Base-by-base conservation (phyloP, 2,888 invertebrate genomes). In the Blastobasis adustella region DNA sequence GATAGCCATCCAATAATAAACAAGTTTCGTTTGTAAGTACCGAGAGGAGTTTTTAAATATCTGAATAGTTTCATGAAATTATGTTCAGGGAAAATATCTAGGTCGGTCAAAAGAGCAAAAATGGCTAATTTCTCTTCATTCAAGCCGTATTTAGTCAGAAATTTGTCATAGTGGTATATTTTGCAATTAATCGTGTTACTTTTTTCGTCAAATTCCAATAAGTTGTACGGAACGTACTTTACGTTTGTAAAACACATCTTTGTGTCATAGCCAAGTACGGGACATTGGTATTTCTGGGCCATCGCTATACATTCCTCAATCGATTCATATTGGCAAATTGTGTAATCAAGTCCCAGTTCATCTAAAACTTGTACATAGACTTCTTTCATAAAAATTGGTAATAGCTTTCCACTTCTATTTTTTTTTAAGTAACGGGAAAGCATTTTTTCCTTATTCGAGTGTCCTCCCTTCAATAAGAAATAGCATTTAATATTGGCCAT, bases 381-480 rank as follows among this genome's bases (percentile, higher is more conserved):
- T 4, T 67, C 60, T 43, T 60, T 69, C 50, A 58, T 54, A 5
- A 76, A 58, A 5, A 68, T 8, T 4, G 75, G 74, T 6, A 41
- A 4, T 5, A 45, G 44, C 37, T 43, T 10, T 4, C 36, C 8
- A 23, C n/a, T n/a, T n/a, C 5, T 10, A 9, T 36, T 6, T 48
- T 1, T 4, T 42, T 6, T 10, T 6, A 43, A 45, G 40, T 23
- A 36, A 45, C 10, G 36, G 1, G 23, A 23, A 23, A 23, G 1
- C 23, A 66, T 49, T 50, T 57, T 61, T 37, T 50, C 54, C 1
- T 60, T 39, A 10, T 66, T 54, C 10, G 50, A 23, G 39, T 69
- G 60, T 0, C 73, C 70, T 4, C 76, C 73, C 62, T 77, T 70
- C 45, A 78, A 65, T 10, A 79, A 49, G 38, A 74, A 57, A 49